Evolutionary conservation across 2,113 vertebrate genomes (phyloP).

Genomic region (Oplegnathus fasciatus): DNA sequence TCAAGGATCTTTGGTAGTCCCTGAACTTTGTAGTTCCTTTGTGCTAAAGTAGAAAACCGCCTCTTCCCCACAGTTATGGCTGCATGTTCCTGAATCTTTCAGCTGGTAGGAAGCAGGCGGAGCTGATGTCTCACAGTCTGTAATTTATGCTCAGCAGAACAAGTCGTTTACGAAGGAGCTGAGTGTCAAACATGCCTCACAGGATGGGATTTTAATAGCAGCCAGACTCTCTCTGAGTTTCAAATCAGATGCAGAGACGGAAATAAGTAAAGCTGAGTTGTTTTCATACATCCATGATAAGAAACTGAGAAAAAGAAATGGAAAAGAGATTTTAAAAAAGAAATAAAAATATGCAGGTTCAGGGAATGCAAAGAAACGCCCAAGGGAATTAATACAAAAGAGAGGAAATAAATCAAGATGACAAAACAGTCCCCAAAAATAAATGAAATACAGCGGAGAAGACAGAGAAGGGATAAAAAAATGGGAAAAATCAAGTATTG

Average conservation of each 20-base stretch:
- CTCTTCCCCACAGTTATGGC: background rate
- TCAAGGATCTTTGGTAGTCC: background rate
- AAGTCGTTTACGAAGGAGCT: background rate
- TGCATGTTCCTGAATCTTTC: conserved; percentile 1
- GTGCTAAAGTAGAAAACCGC: background rate
- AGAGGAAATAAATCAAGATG: background rate
- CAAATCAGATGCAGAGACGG: background rate
- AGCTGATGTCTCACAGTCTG: conserved; percentile 26
- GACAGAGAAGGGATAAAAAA: too few species aligned
- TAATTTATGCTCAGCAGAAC: conserved; percentile 26
- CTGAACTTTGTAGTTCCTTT: background rate
- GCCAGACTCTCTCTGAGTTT: background rate
- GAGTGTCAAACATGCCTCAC: conserved; percentile 5
- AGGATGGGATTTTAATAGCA: background rate
- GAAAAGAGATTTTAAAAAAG: too few species aligned
- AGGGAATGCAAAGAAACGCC: background rate
- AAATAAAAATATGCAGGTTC: background rate
- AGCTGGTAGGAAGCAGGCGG: conserved; percentile 40
- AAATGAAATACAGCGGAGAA: background rate
- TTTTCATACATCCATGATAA: background rate
- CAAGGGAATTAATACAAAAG: background rate
- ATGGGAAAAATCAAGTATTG: background rate
- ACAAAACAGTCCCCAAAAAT: background rate
- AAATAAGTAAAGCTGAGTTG: background rate
- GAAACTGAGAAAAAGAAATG: too few species aligned